phyloP scores from a whole-genome alignment of 2,113 vertebrate genomes.

The Ancistrus triradiatus region DNA sequence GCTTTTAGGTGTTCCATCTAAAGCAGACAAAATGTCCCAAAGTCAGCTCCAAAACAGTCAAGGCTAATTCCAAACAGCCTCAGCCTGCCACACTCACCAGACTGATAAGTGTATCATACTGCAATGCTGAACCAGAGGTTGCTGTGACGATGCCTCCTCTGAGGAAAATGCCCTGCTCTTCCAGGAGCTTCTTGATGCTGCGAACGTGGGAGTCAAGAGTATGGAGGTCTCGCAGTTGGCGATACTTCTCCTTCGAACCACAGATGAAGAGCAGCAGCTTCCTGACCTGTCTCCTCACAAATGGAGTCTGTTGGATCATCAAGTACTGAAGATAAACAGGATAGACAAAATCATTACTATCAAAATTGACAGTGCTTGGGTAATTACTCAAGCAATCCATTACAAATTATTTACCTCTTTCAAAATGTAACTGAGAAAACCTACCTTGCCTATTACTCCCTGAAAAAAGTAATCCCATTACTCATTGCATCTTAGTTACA shows the following conservation, averaged over 20 bases:
- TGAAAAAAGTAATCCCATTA: too few species aligned
- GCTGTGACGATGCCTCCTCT: slow-evolving; percentile 89
- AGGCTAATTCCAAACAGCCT: not conserved
- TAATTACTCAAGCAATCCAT: too few species aligned
- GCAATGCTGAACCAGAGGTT: slow-evolving; percentile 90
- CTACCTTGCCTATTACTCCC: too few species aligned
- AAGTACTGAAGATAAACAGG: slow-evolving; percentile 78
- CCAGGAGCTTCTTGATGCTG: slow-evolving; percentile 92
- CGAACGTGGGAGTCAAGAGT: slow-evolving; percentile 91
- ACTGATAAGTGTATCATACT: slow-evolving; percentile 93
- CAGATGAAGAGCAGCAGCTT: slow-evolving; percentile 97
- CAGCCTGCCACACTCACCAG: slow-evolving; percentile 71
- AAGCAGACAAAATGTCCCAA: slow-evolving; percentile 32
- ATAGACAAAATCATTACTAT: not conserved
- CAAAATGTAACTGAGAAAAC: too few species aligned
- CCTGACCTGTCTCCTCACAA: slow-evolving; percentile 93
- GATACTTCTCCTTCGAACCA: slow-evolving; percentile 96
- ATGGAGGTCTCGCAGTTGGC: slow-evolving; percentile 93
- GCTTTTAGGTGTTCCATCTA: slow-evolving; percentile 98
- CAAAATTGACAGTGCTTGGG: too few species aligned
- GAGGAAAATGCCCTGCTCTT: slow-evolving; percentile 95
- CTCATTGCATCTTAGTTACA: too few species aligned
- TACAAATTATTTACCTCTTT: too few species aligned
- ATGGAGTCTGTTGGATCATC: slow-evolving; percentile 98
- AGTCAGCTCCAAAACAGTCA: not conserved